phyloP scores from a whole-genome alignment of 2,888 invertebrate species.

The Hyposoter dolosus region DNA sequence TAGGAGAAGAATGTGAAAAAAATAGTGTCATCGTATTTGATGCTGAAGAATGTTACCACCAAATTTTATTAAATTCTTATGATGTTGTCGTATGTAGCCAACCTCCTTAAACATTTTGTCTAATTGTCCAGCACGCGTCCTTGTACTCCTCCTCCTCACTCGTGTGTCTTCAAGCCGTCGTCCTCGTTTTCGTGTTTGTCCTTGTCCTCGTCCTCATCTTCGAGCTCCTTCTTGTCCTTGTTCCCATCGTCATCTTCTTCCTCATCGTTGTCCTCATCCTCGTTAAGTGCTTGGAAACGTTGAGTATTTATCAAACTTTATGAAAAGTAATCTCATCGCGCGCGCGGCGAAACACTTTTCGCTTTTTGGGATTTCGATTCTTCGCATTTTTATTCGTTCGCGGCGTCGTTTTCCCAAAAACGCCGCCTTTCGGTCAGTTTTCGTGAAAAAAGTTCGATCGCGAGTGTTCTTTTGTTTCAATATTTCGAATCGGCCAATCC shows the following conservation, averaged over 20 bases:
- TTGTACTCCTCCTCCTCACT: conserved; percentile 1
- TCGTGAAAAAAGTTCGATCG: too few species aligned
- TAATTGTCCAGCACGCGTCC: neutral
- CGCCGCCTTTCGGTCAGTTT: too few species aligned
- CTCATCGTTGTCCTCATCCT: conserved; percentile 16
- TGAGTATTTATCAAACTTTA: neutral
- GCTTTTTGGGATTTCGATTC: neutral
- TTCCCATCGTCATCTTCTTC: conserved; percentile 6
- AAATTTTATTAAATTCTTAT: too few species aligned
- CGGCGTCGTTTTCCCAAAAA: neutral
- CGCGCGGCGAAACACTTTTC: neutral
- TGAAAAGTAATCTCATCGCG: neutral
- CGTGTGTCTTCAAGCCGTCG: neutral
- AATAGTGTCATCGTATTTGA: too few species aligned
- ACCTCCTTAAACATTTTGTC: neutral
- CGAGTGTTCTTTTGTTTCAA: too few species aligned
- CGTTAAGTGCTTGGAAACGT: neutral
- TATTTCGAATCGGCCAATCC: too few species aligned
- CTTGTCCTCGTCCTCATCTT: conserved; percentile 12
- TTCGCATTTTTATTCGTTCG: neutral
- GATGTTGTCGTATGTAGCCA: too few species aligned
- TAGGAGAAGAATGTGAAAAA: too few species aligned
- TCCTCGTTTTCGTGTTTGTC: conserved; percentile 1
- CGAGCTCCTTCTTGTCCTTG: neutral
- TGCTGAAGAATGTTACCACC: too few species aligned